Conservation (phyloP, 2,888 invertebrate species). For the Noctua comes region DNA sequence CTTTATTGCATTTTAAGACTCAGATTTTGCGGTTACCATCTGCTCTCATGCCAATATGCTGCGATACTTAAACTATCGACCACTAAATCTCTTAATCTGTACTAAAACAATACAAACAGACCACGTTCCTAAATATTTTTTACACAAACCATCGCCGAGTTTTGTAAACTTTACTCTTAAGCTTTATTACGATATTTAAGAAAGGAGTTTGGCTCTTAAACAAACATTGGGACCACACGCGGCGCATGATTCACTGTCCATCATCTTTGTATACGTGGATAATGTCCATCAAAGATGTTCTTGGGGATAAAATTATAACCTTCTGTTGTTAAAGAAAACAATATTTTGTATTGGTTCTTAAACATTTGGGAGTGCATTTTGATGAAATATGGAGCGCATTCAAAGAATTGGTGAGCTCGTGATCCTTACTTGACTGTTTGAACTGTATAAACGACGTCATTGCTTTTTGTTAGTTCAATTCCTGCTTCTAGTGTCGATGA, state of each 20-base stretch:
- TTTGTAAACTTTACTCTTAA: conserved; percentile 68
- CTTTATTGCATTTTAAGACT: conserved; percentile 50
- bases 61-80: conserved; percentile 41
- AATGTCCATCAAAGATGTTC: conserved; percentile 61
- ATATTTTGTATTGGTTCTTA: neutral
- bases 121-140: conserved; percentile 63
- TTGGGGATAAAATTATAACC: conserved; percentile 46
- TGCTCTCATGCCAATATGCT: conserved; percentile 47
- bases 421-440: conserved; percentile 2
- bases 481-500: neutral
- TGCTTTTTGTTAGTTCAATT: neutral
- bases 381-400: conserved; percentile 3
- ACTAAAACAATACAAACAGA: conserved; percentile 59
- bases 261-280: conserved; percentile 59
- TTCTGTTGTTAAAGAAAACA: conserved; percentile 31
- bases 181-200: conserved; percentile 70
- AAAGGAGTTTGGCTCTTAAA: conserved; percentile 69
- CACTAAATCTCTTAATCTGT: conserved; percentile 50
- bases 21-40: conserved; percentile 51
- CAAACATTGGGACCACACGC: conserved; percentile 80
- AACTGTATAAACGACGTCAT: neutral
- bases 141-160: conserved; percentile 64
- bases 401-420: neutral
- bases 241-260: conserved; percentile 70
- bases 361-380: conserved; percentile 16